phyloP scores from a whole-genome alignment of 64 coral and sea anemone genomes.

The Orbicella faveolata region DNA sequence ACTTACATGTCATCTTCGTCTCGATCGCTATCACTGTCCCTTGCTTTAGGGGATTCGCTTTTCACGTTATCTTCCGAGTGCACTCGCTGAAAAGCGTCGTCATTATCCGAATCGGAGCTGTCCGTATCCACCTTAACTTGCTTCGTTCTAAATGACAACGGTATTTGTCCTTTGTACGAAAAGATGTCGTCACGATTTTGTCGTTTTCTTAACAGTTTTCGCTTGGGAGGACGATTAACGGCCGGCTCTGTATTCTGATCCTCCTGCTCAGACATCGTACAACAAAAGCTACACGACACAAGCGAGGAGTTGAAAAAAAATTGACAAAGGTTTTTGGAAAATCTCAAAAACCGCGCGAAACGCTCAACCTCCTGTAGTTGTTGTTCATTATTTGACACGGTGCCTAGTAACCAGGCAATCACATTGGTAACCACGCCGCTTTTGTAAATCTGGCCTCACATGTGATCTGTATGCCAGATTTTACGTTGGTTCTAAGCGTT shows the following conservation, averaged over 20 bases:
- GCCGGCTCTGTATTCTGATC: neutral
- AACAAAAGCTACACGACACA: neutral
- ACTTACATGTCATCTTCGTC: slow-evolving; percentile 29
- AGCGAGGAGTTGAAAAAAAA: neutral
- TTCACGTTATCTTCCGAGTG: neutral
- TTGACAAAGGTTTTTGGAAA: neutral
- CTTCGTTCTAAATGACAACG: slow-evolving; percentile 26
- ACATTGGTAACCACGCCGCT: slow-evolving; percentile 1
- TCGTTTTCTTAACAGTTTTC: slow-evolving; percentile 19
- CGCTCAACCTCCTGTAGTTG: neutral
- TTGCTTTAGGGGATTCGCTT: neutral
- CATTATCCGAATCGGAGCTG: slow-evolving; percentile 28
- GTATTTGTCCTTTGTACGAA: slow-evolving; percentile 19
- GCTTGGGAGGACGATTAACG: neutral
- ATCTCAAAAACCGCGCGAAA: slow-evolving; percentile 11
- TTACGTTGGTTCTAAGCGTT: too few relatives aligned
- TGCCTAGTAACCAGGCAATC: neutral
- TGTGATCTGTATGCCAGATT: too few relatives aligned
- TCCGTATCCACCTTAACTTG: slow-evolving; percentile 13
- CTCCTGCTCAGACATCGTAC: slow-evolving; percentile 10
- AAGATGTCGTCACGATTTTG: slow-evolving; percentile 36
- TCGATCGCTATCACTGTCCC: slow-evolving; percentile 29
- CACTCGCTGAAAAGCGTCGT: slow-evolving; percentile 37
- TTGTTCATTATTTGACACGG: neutral
- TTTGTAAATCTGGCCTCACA: neutral